Evolutionary conservation across 2,888 invertebrate genomes (phyloP), one percentile per base, ranked within the genome.

Genomic region (Nipponacmea schrenckii): DNA sequence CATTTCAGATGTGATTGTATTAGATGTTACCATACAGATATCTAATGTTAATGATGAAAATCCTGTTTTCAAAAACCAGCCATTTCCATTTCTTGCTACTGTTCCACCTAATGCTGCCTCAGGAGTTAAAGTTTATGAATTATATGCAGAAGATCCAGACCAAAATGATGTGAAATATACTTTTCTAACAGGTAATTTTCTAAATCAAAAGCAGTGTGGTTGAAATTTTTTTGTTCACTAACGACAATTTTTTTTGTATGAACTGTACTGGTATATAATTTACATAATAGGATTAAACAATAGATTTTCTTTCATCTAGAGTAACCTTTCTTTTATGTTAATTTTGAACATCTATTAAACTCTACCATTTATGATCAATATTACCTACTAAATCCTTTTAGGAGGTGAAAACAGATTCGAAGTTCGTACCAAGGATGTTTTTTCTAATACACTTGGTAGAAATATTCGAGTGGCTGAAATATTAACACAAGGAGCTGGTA

Each of bases 31-130:
- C 81, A 96, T 98, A 87, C 95, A 95, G 89, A 94, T 98, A 79
- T 94, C 95, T 87, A 97, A 98, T 89, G 95, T 97, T 69, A 98
- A 98, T 90, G 98, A 98, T 89, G 98, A 98, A 89, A 94, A 95
- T 0, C 97, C 98, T 0, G 95, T 96, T 90, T 98, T 99, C 91
- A 95, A 97, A 91, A 99, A 98, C 90, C 93, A 95, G 1, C 98
- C 98, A 0, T 91, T 96, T 78, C 98, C 98, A 24, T 98, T 97
- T 95, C 96, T 97, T 90, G 96, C 98, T 0, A 97, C 98, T 74
- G 97, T 98, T 0, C 96, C 97, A 86, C 92, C 96, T 69, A 97
- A 97, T 88, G 97, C 97, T 4, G 95, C 96, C 4, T 95, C 96
- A 56, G 97, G 97, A 89, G 96, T 96, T 0, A 96, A 96, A 7